Evolutionary conservation across 2,888 invertebrate species (phyloP).

Genomic region (Cenopis cana): DNA sequence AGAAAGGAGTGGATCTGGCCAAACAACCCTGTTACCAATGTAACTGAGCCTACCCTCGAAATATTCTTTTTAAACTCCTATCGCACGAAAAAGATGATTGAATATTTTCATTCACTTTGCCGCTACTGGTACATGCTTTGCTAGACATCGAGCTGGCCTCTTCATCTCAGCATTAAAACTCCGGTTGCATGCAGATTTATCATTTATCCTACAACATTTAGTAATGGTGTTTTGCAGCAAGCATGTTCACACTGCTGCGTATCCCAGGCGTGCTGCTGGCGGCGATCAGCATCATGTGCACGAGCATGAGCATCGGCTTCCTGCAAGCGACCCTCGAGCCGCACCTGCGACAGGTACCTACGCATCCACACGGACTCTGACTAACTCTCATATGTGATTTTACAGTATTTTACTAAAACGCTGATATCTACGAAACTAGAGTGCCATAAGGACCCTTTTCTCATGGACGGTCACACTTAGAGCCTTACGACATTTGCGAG

Average conservation of each 20-base stretch:
- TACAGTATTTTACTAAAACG: too few relatives aligned
- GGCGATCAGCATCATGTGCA: constrained; percentile 89
- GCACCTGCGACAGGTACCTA: constrained; percentile 89
- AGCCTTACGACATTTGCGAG: too few relatives aligned
- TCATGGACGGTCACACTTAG: too few relatives aligned
- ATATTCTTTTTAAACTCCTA: background rate
- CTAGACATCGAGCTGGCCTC: too few relatives aligned
- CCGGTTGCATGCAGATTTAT: background rate
- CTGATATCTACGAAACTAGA: too few relatives aligned
- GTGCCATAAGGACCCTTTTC: too few relatives aligned
- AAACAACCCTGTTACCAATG: too few relatives aligned
- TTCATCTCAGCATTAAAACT: background rate
- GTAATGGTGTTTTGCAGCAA: constrained; percentile 74
- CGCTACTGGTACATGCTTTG: background rate
- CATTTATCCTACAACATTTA: background rate
- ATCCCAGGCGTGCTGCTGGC: constrained; percentile 91
- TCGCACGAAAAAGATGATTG: background rate
- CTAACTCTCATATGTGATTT: too few relatives aligned
- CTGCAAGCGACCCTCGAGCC: constrained; percentile 95
- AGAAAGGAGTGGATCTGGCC: too few relatives aligned
- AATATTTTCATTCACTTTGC: background rate
- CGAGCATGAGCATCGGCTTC: constrained; percentile 94
- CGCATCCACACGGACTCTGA: background rate
- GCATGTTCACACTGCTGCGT: constrained; percentile 86
- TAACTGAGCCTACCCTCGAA: too few relatives aligned